Conservation (phyloP, 2,113 vertebrate genomes). For the Centropristis striata region DNA sequence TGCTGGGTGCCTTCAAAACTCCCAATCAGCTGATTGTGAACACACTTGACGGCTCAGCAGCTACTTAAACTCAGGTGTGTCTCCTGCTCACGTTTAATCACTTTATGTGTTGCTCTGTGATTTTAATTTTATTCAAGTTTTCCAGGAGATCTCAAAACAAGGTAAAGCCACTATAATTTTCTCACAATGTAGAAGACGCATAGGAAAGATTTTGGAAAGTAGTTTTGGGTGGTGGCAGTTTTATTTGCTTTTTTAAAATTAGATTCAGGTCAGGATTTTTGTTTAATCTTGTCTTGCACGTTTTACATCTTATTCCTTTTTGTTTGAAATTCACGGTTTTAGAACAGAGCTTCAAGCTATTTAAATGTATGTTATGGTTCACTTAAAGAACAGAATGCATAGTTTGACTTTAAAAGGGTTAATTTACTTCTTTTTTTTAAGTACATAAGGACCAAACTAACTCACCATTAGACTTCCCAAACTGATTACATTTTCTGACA, state of each 20-base stretch:
- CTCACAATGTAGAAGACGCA: too few species aligned
- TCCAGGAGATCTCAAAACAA: slow-evolving; percentile 1
- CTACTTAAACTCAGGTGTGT: slow-evolving; percentile 68
- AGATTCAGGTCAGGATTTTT: neutral
- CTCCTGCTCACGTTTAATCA: accelerated
- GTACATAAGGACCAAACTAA: too few species aligned
- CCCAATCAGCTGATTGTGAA: slow-evolving; percentile 17
- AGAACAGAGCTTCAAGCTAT: too few species aligned
- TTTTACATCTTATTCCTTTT: too few species aligned
- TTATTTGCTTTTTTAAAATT: neutral
- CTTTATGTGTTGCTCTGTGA: neutral
- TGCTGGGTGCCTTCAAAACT: too few species aligned
- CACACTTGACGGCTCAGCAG: slow-evolving; percentile 37
- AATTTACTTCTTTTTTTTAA: too few species aligned
- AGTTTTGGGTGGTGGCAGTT: neutral
- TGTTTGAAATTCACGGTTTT: too few species aligned
- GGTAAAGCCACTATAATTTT: slow-evolving; percentile 20
- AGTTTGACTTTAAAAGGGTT: too few species aligned
- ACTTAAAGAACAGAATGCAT: too few species aligned
- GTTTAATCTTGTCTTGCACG: neutral
- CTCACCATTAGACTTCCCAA: too few species aligned
- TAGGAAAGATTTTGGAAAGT: neutral
- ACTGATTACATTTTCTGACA: too few species aligned
- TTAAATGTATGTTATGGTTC: too few species aligned
- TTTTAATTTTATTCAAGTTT: neutral